Conservation (phyloP, 2,113 vertebrate species). For the Stigmatopora nigra region DNA sequence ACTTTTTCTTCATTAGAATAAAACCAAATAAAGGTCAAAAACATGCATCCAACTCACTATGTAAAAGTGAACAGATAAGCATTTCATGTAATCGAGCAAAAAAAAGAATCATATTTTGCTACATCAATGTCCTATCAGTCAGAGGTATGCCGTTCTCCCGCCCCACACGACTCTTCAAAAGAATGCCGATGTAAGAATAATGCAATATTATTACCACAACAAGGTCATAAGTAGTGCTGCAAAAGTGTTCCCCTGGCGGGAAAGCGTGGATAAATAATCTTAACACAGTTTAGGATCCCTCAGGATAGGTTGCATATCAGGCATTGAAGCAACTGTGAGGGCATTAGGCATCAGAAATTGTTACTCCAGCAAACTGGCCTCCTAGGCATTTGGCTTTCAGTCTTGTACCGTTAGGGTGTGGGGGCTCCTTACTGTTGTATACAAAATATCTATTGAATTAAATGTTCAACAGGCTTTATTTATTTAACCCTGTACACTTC, state of each 20-base stretch:
- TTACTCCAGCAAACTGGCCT: conserved; percentile 17
- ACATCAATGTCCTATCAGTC: conserved; percentile 39
- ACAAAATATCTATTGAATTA: no score
- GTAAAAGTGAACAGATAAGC: background rate
- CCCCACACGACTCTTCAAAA: conserved; percentile 27
- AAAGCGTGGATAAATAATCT: conserved; percentile 42
- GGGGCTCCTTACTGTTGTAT: no score
- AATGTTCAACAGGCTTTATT: no score
- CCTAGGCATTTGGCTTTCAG: background rate
- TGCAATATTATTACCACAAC: conserved; percentile 56
- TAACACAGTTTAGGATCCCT: conserved; percentile 43
- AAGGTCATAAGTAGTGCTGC: conserved; percentile 44
- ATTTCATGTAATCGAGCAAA: background rate
- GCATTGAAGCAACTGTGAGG: conserved; percentile 37
- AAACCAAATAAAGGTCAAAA: no score
- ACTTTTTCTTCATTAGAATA: no score
- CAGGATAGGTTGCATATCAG: conserved; percentile 34
- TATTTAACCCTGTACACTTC: no score
- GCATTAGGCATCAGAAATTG: conserved; percentile 21
- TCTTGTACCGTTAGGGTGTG: no score
- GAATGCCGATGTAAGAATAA: conserved; percentile 37
- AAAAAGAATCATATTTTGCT: background rate
- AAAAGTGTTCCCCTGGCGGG: conserved; percentile 48
- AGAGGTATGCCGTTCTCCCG: conserved; percentile 38
- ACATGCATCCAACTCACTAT: no score